Conservation (phyloP, 2,888 invertebrate genomes). For the Thera britannica region DNA sequence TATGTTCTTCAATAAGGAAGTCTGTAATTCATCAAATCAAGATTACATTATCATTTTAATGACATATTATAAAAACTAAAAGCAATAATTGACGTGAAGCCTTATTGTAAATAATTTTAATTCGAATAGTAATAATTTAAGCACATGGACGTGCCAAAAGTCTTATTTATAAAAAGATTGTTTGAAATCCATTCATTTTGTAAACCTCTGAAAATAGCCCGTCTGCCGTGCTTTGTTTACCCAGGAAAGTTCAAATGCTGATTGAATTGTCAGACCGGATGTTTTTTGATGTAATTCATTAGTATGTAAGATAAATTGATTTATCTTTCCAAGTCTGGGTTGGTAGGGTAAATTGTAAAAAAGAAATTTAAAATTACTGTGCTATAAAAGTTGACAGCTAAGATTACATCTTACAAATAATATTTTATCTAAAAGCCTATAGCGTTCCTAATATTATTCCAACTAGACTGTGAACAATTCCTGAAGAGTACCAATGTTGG, state of each 20-base stretch:
- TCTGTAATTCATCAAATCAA: slow-evolving; percentile 21
- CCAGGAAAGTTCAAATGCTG: background rate
- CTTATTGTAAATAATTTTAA: slow-evolving; percentile 65
- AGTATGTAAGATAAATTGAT: background rate
- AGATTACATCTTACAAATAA: background rate
- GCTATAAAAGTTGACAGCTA: background rate
- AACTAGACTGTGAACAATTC: background rate
- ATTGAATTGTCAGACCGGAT: slow-evolving; percentile 7
- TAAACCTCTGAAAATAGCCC: slow-evolving; percentile 8
- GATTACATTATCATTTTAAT: slow-evolving; percentile 28
- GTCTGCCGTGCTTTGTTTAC: slow-evolving; percentile 14
- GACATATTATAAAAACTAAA: slow-evolving; percentile 51
- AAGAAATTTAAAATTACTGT: background rate
- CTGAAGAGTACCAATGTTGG: background rate
- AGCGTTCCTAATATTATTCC: slow-evolving; percentile 1
- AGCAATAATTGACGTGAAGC: slow-evolving; percentile 77
- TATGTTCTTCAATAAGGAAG: slow-evolving; percentile 29
- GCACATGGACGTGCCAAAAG: slow-evolving; percentile 77
- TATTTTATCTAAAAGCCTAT: background rate
- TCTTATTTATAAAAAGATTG: slow-evolving; percentile 29
- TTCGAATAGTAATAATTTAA: slow-evolving; percentile 55
- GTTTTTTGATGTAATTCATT: background rate
- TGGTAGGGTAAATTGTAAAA: background rate
- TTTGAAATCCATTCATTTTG: slow-evolving; percentile 8
- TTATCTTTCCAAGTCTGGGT: background rate